These are phyloP conservation scores for Cassiopea xamachana DNA, from an alignment of 30 jellyfish, hydroid and myxozoan species.

Conservation along the genomic window DNA sequence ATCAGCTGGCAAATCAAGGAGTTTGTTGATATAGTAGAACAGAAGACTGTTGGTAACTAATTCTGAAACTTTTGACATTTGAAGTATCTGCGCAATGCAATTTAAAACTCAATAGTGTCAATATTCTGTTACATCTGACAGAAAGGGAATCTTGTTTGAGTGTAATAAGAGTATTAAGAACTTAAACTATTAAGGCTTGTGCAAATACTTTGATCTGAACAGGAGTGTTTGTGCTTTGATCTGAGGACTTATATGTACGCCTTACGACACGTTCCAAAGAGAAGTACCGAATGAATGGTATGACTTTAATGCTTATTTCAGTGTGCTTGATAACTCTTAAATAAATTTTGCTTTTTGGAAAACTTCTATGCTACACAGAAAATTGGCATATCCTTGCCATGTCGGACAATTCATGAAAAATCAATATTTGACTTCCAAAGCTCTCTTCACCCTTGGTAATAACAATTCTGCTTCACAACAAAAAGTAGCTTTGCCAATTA, in stretches of 20 bases:
- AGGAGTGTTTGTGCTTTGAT: not conserved
- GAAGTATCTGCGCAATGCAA: not conserved
- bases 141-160: not conserved
- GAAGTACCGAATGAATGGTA: not conserved
- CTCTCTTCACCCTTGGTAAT: no score
- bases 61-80: not conserved
- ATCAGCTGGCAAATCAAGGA: not conserved
- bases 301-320: no score
- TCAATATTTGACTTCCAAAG: no score
- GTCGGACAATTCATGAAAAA: no score
- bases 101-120: not conserved
- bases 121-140: slow-evolving; percentile 4
- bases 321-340: no score
- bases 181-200: not conserved
- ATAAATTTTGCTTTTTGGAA: no score
- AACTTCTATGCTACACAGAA: no score
- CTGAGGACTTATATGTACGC: not conserved
- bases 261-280: not conserved
- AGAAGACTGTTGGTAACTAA: not conserved
- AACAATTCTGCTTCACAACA: no score
- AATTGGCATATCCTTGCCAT: no score
- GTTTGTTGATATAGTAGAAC: not conserved
- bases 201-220: not conserved
- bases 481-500: no score
- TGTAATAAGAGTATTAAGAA: not conserved